Evolutionary conservation across 2,888 invertebrate species (phyloP), one percentile per base, ranked within the genome.

Genomic region (Exephanes ischioxanthus): DNA sequence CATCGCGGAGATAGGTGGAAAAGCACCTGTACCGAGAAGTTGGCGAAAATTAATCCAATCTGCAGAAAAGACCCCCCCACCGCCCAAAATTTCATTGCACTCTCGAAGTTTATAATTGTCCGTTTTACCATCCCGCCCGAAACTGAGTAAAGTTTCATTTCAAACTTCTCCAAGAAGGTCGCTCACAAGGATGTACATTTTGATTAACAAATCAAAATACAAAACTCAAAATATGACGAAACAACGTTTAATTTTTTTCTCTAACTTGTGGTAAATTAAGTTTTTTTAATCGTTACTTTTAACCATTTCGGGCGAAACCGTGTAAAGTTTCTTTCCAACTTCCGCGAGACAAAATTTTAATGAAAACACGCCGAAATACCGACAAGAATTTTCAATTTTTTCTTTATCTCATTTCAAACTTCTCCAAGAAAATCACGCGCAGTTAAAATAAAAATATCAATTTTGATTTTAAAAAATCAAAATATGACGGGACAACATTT

Each of bases 21-120:
- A 61, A n/a, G n/a, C 30, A 71, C 37, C n/a, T 67, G 41, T 22
- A 77, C 67, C 53, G 30, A 53, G 66, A 51, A 67, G 63, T 67
- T 41, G 5, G 41, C 67, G 19, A 41, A 67, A 67, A 63, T 63
- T 63, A 63, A 63, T 37, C n/a, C 16, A 63, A 63, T 33, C 16
- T 33, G 4, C 37, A 16, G 41, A 45, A 45, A 45, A 45, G 45
- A 14, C 16, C 45, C 14, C 14, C 16, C 16, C 45, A 3, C 16
- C 45, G 26, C 14, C 22, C 26, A 61, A 61, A 61, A 30, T 61
- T 61, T 61, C 61, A 26, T 61, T 61, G 61, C 61, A 26, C 26
- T 61, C 61, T 4, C 22, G 14, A 26, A 61, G 26, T 61, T 61
- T 30, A 51, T 51, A n/a, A 51, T 51, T n/a, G 16, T 51, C n/a